These are phyloP conservation scores for Plodia interpunctella DNA, from an alignment of 1,140 invertebrate species.

Conservation along the genomic window DNA sequence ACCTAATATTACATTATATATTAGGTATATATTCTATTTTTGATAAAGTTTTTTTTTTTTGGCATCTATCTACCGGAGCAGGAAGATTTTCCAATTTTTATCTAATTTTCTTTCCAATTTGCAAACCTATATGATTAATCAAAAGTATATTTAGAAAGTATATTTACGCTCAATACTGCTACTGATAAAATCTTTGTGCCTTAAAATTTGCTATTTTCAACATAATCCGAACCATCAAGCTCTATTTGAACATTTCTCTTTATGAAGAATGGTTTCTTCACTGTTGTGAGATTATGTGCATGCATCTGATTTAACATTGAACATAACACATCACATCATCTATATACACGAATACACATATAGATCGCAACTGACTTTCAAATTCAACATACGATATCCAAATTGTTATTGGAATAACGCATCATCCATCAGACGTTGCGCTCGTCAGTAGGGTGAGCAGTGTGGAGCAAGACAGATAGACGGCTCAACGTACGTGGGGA, in stretches of 20 bases:
- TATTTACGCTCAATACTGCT: too few species aligned
- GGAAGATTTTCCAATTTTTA: too few species aligned
- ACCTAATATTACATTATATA: too few species aligned
- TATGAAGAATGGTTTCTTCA: not conserved
- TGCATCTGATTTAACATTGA: not conserved
- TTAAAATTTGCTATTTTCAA: not conserved
- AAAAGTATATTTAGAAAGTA: too few species aligned
- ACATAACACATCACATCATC: not conserved
- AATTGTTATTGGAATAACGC: slow-evolving; percentile 75
- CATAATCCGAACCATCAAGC: not conserved
- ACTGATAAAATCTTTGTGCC: not conserved
- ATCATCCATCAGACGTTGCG: slow-evolving; percentile 70
- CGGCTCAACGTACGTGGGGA: slow-evolving; percentile 20
- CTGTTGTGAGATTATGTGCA: not conserved
- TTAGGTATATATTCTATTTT: too few species aligned
- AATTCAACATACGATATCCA: slow-evolving; percentile 66
- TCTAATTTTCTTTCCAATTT: too few species aligned
- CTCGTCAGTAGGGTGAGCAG: slow-evolving; percentile 61
- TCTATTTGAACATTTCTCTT: not conserved
- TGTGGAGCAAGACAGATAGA: slow-evolving; percentile 42
- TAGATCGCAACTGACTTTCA: slow-evolving; percentile 37
- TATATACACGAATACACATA: not conserved
- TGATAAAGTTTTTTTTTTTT: too few species aligned
- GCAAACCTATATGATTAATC: too few species aligned
- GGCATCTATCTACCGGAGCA: too few species aligned